Evolutionary conservation across 1,140 invertebrate species (phyloP).

Genomic region (Rhopalosiphum padi): DNA sequence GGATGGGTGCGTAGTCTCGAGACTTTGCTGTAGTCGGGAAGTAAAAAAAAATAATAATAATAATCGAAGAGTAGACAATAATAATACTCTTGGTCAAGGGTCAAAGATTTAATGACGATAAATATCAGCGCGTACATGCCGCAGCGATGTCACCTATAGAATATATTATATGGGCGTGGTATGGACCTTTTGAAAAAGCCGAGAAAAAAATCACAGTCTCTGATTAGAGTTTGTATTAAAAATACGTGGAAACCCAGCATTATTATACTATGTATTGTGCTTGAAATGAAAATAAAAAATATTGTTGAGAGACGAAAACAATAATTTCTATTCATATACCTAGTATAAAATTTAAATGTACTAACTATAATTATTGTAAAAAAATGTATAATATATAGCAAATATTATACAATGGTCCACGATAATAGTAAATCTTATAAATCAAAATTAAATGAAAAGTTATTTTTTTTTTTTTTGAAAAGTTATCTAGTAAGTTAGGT

Average conservation of each 20-base stretch:
- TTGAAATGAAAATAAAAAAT: neutral
- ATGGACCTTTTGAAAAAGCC: neutral
- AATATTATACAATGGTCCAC: too few species aligned
- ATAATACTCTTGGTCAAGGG: neutral
- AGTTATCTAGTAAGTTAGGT: neutral
- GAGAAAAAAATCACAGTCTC: neutral
- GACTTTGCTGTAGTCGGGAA: neutral
- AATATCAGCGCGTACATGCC: neutral
- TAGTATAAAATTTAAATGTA: neutral
- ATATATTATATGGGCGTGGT: neutral
- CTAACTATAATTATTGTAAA: neutral
- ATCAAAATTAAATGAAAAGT: too few species aligned
- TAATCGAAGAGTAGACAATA: neutral
- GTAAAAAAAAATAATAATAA: neutral
- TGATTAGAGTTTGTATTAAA: neutral
- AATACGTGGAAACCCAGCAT: neutral
- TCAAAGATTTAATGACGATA: neutral
- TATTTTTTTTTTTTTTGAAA: neutral
- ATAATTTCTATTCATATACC: neutral
- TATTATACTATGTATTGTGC: neutral
- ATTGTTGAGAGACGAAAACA: neutral
- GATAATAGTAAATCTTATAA: too few species aligned
- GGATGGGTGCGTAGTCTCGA: neutral
- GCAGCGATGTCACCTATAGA: neutral
- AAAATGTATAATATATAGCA: neutral